Base-by-base conservation (phyloP, 2,888 invertebrate genomes). In the Lysandra bellargus region DNA sequence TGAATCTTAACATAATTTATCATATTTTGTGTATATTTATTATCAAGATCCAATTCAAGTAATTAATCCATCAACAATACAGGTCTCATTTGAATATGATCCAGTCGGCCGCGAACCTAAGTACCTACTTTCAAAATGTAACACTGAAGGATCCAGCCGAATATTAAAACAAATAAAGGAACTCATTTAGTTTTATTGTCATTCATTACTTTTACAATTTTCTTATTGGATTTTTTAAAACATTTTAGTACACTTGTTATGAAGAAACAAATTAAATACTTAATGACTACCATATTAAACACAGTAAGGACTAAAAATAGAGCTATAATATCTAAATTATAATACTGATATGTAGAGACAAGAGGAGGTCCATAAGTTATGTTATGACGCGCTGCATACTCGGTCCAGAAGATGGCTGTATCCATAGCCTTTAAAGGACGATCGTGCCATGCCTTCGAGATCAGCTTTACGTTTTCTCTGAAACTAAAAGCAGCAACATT, bases 401-500 rank as follows among this genome's bases (percentile, higher is more conserved):
- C 96, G 1, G 96, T 95, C 96, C 96, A 96, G 86, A 94, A 96
- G 17, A 96, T 87, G 1, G 96, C 96, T 0, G 95, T 95, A 77
- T 96, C 95, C 84, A 96, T 84, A 0, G 96, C 94, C 1, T 95
- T 88, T 85, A 95, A 85, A 0, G 96, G 96, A 33, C 96, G 93
- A 83, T 96, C 96, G 80, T 92, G 93, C 94, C 95, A 96, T 7
- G 95, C 91, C 80, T 87, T 91, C 7, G 95, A 95, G 17, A 96
- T 83, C 80, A 89, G 87, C 82, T 95, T 92, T 1, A 93, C 95
- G 80, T 90, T 89, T 84, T 90, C 85, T 23, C 86, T 87, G 80
- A 94, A 94, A 79, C 94, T 95, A 30, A 91, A 91, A 1, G 23
- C 9, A 23, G n/a, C 0, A 12, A 75, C 14, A 6, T 30, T 12